Base-by-base conservation (phyloP, 2,797 vertebrate species). In the Moxostoma hubbsi region DNA sequence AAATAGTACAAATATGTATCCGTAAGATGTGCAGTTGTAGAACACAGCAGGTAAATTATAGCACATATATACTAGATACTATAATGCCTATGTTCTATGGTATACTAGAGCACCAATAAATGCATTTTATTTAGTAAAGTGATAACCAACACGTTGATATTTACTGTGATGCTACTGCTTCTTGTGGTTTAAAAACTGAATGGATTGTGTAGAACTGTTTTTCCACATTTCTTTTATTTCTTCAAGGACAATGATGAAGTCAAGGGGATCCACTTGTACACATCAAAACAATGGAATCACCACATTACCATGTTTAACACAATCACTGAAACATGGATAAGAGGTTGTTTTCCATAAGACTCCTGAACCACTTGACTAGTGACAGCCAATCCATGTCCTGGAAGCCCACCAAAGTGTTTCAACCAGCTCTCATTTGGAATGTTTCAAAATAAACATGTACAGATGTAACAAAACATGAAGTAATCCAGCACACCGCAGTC, bases 281-380 rank as follows among this genome's bases (percentile, higher is more conserved):
- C 89, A 88, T 89, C 81, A 90, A 90, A 92, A 91, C 86, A 87
- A 87, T 78, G 80, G 83, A 89, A 91, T 90, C 84, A 92, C 87
- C 89, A 93, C 93, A 84, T 89, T 83, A 89, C 92, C 87, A 91
- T 83, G 82, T 82, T 84, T 90, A 89, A 36, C 36, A 91, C 90
- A 90, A 81, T 86, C 83, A 92, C 88, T 84, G 87, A 88, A 88
- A 86, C 63, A 67, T 64, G 77, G 46, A 43, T 18, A 64, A 7
- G 6, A 68, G 10, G 15, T 45, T 75, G 75, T 49, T 13, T 69
- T 75, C 75, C 51, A 18, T 59, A 43, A 75, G 76, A 81, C 87
- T 77, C 72, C 82, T 63, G 50, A 73, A 83, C 75, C 11, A n/a
- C 80, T 76, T 65, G 58, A 74, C 62, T 64, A 79, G 61, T 69